Evolutionary conservation across 2,113 vertebrate genomes (phyloP), one percentile per base, ranked within the genome.

Genomic region (Lophotis ruficrista): DNA sequence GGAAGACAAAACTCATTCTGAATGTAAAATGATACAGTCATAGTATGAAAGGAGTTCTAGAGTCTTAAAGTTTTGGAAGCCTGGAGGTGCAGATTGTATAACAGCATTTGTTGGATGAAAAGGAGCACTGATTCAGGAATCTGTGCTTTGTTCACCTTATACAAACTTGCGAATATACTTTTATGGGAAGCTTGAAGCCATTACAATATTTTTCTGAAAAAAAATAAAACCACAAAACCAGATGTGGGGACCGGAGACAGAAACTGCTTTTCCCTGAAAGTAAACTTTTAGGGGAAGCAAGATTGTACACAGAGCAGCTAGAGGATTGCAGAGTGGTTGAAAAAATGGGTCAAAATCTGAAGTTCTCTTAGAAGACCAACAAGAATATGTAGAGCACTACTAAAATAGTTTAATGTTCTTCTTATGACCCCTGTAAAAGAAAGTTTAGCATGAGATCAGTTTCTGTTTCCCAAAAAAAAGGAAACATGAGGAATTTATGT

Each of bases 161-260:
- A 45, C 16, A 60, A 69, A 69, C 12, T n/a, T 45, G 7, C 27
- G 8, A 92, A 43, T 5, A 38, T 10, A 83, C 24, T 69, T 64
- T 38, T 21, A 58, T 23, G 14, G 45, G 41, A 87, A 70, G 9
- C 28, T 80, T 70, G 28, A 90, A 62, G 15, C 6, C 33, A 38
- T 43, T 71, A 37, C 6, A 48, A 20, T 28, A 10, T 21, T 75
- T 41, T 70, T 60, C 11, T 57, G 37, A 16, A 19, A n/a, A 13
- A 19, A 30, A 82, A 58, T 13, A 30, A 28, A 56, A 27, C 3
- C 41, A 15, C 15, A 43, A 43, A 43, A 43, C 41, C 41, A 43
- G 4, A 1, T 27, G 51, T 14, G 1, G 3, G 1, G 41, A 58
- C 9, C 47, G 8, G 47, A 37, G 25, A 24, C 4, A 60, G 45